Evolutionary conservation across 2,113 vertebrate species (phyloP).

Genomic region (Zosterops japonicus): DNA sequence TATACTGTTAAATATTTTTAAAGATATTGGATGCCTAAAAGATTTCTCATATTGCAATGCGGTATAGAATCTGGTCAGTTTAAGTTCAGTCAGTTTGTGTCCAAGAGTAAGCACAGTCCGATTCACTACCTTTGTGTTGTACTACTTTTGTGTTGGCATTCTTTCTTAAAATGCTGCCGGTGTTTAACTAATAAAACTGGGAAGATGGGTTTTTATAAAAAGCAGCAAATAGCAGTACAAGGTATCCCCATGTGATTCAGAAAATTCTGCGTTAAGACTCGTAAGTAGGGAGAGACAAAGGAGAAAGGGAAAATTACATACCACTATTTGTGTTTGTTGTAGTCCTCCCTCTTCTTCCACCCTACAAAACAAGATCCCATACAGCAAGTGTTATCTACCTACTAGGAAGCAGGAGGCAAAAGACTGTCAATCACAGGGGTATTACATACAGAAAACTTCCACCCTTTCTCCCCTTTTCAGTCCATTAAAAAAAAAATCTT

Average conservation of each 20-base stretch:
- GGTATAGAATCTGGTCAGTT: neutral
- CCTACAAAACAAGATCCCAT: constrained; percentile 76
- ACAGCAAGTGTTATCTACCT: constrained; percentile 73
- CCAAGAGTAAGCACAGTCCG: neutral
- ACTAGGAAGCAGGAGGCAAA: constrained; percentile 67
- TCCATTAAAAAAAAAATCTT: neutral
- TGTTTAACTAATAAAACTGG: neutral
- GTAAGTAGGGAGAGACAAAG: constrained; percentile 43
- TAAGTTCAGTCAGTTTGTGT: neutral
- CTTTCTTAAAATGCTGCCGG: neutral
- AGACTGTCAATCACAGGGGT: constrained; percentile 60
- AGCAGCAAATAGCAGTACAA: neutral
- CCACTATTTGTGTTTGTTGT: constrained; percentile 73
- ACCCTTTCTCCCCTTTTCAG: constrained; percentile 34
- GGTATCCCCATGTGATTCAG: neutral
- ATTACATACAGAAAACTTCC: constrained; percentile 32
- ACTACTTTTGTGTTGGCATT: neutral
- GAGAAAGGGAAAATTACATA: constrained; percentile 71
- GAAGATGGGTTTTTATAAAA: neutral
- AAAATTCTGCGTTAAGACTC: neutral
- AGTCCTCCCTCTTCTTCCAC: constrained; percentile 73
- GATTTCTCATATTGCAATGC: neutral
- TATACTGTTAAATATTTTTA: neutral
- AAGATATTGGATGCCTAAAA: neutral
- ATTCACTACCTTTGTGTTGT: neutral